Base-by-base conservation (phyloP, 2,797 vertebrate species). In the Falco columbarius region DNA sequence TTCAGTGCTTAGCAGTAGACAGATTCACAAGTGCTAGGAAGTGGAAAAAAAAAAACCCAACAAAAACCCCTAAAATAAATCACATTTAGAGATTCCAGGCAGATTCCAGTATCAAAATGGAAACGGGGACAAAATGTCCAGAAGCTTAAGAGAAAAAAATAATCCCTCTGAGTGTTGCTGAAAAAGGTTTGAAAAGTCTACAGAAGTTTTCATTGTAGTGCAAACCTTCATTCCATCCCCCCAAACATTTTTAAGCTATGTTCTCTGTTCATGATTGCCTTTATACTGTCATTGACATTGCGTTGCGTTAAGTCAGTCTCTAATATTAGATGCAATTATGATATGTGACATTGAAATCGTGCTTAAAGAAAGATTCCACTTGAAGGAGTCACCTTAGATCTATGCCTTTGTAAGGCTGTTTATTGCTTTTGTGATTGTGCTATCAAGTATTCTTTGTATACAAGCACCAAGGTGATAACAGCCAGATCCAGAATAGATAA, bases 251-350 rank as follows among this genome's bases (percentile, higher is more conserved):
- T 72, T 8, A 74, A 71, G 46, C 47, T 83, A 65, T 77, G 59
- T 75, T 89, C 75, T 38, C 38, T 65, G 32, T 44, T 86, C n/a
- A 7, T 81, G 81, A 95, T 86, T 92, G 76, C 62, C 58, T 92
- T 96, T 91, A 72, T 88, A 65, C 81, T 94, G 91, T 88, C 94
- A 92, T 92, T 95, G 96, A 90, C 70, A 23, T 63, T 73, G 84
- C 70, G 65, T 72, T 90, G 73, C 74, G 79, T 89, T 91, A 95
- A 95, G 54, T 51, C 27, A 44, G 85, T 72, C 89, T 91, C 96
- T 95, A 95, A 94, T 95, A 96, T 95, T 97, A 96, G 96, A 94
- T 86, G 94, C 89, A 95, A 96, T 97, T 96, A 95, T 52, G 87
- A 93, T 95, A 95, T 1, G 3, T 96, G 93, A 95, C 90, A 95